Percentiles rank a stretch among this genome's conserved stretches.
These are phyloP conservation scores for Neocrepidodera transversa DNA, from an alignment of 2,888 invertebrate species.

Conservation along the genomic window DNA sequence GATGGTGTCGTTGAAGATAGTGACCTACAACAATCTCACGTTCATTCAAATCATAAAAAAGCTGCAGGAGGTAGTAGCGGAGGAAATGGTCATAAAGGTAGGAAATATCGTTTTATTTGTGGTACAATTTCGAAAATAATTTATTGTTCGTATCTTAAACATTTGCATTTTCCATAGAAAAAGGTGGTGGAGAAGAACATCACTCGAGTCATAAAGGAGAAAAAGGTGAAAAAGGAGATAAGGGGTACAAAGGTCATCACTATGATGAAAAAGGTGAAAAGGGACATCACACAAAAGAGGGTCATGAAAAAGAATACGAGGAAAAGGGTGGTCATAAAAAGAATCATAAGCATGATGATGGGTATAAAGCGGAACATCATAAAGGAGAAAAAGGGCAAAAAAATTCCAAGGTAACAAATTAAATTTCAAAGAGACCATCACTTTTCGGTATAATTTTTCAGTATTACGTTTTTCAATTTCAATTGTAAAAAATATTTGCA, in stretches of 20 bases:
- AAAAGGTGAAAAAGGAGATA: constrained; percentile 55
- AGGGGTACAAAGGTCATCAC: constrained; percentile 56
- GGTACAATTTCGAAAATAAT: too few relatives aligned
- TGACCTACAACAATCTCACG: constrained; percentile 28
- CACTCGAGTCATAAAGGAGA: constrained; percentile 48
- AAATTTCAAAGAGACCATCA: too few relatives aligned
- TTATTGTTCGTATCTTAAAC: too few relatives aligned
- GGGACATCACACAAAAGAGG: constrained; percentile 60
- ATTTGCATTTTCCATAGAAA: constrained; percentile 17
- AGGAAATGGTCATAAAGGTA: constrained; percentile 37
- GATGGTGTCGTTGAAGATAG: constrained; percentile 22
- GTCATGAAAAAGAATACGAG: constrained; percentile 62
- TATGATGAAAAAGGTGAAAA: constrained; percentile 53
- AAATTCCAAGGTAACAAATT: constrained; percentile 57
- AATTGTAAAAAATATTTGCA: too few relatives aligned
- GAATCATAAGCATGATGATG: constrained; percentile 61
- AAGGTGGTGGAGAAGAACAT: constrained; percentile 52
- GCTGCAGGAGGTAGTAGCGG: constrained; percentile 30
- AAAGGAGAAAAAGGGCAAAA: constrained; percentile 64
- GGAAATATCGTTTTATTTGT: background rate
- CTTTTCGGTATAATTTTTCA: too few relatives aligned
- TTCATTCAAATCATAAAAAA: constrained; percentile 28
- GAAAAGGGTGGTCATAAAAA: constrained; percentile 63
- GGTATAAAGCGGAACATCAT: constrained; percentile 61
- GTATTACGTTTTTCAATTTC: too few relatives aligned